Conservation (phyloP, 2,113 vertebrate genomes). For the Colaptes auratus region DNA sequence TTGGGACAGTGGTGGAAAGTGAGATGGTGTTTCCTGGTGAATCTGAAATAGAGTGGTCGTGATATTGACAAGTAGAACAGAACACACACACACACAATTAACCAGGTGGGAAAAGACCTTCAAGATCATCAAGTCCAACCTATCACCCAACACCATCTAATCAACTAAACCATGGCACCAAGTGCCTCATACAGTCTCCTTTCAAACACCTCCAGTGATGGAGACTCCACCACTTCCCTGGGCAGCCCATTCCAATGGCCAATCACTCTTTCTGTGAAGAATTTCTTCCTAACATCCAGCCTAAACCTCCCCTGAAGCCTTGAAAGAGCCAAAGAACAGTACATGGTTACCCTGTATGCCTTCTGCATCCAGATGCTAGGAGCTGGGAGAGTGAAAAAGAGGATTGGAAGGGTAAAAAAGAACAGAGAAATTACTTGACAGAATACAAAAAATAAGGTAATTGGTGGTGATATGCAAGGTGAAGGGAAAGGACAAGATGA, state of each 20-base stretch:
- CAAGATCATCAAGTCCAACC: too few relatives aligned
- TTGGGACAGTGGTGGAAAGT: not conserved
- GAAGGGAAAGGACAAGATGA: not conserved
- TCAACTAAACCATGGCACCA: too few relatives aligned
- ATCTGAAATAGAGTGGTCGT: not conserved
- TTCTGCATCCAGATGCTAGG: not conserved
- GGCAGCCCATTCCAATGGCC: too few relatives aligned
- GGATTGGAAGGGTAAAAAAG: not conserved
- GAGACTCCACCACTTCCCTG: too few relatives aligned
- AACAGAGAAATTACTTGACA: not conserved
- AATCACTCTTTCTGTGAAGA: too few relatives aligned
- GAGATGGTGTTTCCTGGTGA: not conserved
- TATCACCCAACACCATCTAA: too few relatives aligned
- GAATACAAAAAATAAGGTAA: not conserved
- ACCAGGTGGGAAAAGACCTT: too few relatives aligned
- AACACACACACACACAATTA: too few relatives aligned
- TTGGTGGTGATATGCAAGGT: not conserved
- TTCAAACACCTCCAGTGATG: too few relatives aligned
- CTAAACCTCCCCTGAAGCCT: not conserved
- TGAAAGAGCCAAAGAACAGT: not conserved
- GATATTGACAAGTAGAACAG: not conserved
- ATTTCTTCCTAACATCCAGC: too few relatives aligned
- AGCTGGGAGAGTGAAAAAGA: not conserved
- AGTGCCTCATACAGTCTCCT: too few relatives aligned
- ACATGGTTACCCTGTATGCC: not conserved